Conservation (phyloP, 2,797 vertebrate genomes). For the Salmo trutta region DNA sequence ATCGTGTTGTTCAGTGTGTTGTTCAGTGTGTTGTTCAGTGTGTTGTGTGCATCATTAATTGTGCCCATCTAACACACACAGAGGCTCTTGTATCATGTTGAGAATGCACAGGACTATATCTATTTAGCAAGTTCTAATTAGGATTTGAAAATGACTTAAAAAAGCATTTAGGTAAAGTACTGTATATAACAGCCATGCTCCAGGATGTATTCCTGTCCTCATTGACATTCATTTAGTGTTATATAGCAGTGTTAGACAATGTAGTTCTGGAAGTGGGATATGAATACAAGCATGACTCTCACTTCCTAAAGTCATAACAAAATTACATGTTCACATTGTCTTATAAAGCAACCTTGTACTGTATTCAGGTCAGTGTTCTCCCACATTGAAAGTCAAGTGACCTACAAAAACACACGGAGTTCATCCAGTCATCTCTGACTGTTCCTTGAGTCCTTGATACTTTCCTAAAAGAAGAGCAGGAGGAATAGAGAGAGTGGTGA, state of each 20-base stretch:
- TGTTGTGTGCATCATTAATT: constrained; percentile 23
- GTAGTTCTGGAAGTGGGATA: not conserved
- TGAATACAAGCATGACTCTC: not conserved
- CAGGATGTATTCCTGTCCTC: not conserved
- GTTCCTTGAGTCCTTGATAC: constrained; percentile 5
- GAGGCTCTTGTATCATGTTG: not conserved
- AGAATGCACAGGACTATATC: not conserved
- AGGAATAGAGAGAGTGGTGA: constrained; percentile 8
- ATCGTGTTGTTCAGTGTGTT: constrained; percentile 34
- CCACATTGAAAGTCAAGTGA: constrained; percentile 5
- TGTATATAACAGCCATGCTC: not conserved
- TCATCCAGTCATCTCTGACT: constrained; percentile 1
- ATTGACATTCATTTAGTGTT: not conserved
- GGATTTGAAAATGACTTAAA: not conserved
- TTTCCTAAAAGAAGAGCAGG: constrained; percentile 24
- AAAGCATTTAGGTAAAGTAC: not conserved
- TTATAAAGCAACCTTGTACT: not conserved
- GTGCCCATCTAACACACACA: constrained; percentile 9
- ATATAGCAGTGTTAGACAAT: not conserved
- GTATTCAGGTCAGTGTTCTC: constrained; percentile 14
- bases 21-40: constrained; percentile 38
- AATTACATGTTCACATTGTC: not conserved
- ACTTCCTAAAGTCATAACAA: not conserved
- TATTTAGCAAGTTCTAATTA: constrained; percentile 3
- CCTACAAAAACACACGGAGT: constrained; percentile 16